Conservation (phyloP, 2,797 vertebrate species). For the Oreochromis mossambicus region DNA sequence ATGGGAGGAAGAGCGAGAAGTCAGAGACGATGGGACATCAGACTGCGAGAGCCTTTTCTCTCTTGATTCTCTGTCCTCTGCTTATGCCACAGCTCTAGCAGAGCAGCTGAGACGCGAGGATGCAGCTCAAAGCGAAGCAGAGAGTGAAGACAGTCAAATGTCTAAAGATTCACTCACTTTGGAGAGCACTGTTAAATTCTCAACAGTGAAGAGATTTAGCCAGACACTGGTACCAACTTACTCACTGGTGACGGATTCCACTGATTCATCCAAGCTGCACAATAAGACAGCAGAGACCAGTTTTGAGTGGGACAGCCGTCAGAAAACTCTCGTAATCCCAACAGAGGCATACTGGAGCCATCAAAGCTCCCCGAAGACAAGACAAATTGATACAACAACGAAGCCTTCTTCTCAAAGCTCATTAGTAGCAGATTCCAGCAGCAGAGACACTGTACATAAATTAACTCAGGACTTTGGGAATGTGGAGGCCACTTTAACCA, state of each 20-base stretch:
- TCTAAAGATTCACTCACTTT: constrained; percentile 86
- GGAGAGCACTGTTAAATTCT: constrained; percentile 36
- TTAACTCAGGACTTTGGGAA: constrained; percentile 39
- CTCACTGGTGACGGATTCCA: constrained; percentile 13
- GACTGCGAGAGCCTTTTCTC: constrained; percentile 91
- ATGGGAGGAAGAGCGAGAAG: constrained; percentile 68
- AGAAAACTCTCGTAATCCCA: constrained; percentile 72
- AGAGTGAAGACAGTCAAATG: constrained; percentile 89
- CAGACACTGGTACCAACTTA: constrained; percentile 43
- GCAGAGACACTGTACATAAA: constrained; percentile 16
- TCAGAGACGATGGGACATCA: constrained; percentile 69
- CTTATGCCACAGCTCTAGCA: constrained; percentile 73
- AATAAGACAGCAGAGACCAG: constrained; percentile 67
- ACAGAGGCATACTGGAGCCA: constrained; percentile 79
- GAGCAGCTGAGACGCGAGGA: constrained; percentile 77
- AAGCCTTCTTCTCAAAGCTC: neutral
- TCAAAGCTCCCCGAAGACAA: constrained; percentile 47
- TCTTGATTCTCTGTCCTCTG: constrained; percentile 88
- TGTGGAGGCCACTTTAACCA: constrained; percentile 28
- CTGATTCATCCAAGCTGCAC: constrained; percentile 36
- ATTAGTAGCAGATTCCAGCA: neutral
- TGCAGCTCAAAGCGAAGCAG: constrained; percentile 73
- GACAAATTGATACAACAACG: constrained; percentile 13
- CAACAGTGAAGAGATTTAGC: constrained; percentile 27
- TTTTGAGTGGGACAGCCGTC: constrained; percentile 41